A percentile compares a stretch with the other conserved stretches of the same genome.
Evolutionary conservation across 2,797 vertebrate genomes (phyloP).

Genomic region (Halcyon smyrnensis): DNA sequence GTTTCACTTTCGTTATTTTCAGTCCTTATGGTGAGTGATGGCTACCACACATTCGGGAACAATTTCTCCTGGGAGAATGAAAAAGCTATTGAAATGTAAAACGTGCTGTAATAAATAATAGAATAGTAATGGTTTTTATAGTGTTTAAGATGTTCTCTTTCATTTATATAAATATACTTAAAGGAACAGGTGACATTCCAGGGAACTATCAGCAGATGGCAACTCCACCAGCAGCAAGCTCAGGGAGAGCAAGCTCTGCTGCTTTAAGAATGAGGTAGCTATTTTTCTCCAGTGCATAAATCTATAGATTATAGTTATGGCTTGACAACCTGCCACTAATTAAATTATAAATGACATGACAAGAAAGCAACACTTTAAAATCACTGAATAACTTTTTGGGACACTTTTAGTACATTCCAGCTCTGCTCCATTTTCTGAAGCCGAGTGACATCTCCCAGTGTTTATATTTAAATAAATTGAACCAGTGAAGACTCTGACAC

Average conservation of each 20-base stretch:
- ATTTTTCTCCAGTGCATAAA: slow-evolving; percentile 56
- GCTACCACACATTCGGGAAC: slow-evolving; percentile 21
- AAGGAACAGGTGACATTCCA: slow-evolving; percentile 66
- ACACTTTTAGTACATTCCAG: slow-evolving; percentile 34
- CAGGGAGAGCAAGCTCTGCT: slow-evolving; percentile 46
- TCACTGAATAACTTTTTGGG: slow-evolving; percentile 63
- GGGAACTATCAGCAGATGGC: slow-evolving; percentile 71
- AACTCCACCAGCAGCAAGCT: slow-evolving; percentile 70
- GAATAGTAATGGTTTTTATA: slow-evolving; percentile 20
- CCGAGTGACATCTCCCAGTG: background rate
- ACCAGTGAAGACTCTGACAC: slow-evolving; percentile 17
- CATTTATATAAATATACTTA: slow-evolving; percentile 55
- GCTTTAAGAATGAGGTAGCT: slow-evolving; percentile 73
- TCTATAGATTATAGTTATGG: slow-evolving; percentile 65
- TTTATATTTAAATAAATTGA: slow-evolving; percentile 56
- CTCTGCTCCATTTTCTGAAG: slow-evolving; percentile 33
- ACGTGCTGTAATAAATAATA: slow-evolving; percentile 52
- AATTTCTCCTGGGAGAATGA: slow-evolving; percentile 58
- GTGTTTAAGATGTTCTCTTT: slow-evolving; percentile 54
- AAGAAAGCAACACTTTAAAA: slow-evolving; percentile 55
- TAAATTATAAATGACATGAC: slow-evolving; percentile 69
- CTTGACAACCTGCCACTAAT: slow-evolving; percentile 72
- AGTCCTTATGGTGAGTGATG: background rate
- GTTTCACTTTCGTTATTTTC: slow-evolving; percentile 16
- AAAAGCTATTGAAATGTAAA: slow-evolving; percentile 70